Conservation (phyloP, 1,140 invertebrate species). For the Popillia japonica region DNA sequence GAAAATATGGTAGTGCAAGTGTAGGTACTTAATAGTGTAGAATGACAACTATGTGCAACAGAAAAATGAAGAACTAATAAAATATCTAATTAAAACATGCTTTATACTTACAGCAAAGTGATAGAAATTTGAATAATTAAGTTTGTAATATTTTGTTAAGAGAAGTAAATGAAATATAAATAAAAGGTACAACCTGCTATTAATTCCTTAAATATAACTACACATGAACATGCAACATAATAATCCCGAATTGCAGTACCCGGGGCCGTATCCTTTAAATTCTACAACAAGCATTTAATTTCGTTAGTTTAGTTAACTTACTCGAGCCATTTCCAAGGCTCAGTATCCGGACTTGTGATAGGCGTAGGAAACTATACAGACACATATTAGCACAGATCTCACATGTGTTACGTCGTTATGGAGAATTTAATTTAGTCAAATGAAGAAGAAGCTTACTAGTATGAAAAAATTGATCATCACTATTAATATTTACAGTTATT, state of each 20-base stretch:
- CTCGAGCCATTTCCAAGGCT: slow-evolving; percentile 87
- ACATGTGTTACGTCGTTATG: neutral
- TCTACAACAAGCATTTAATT: slow-evolving; percentile 26
- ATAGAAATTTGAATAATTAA: neutral
- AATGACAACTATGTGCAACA: slow-evolving; percentile 12
- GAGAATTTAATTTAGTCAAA: neutral
- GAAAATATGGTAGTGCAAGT: no score
- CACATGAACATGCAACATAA: neutral
- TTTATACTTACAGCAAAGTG: neutral
- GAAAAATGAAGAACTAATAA: neutral
- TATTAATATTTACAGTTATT: slow-evolving; percentile 19
- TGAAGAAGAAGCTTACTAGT: slow-evolving; percentile 21
- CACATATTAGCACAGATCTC: slow-evolving; percentile 47
- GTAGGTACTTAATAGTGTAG: neutral
- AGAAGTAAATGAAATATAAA: neutral
- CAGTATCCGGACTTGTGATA: slow-evolving; percentile 82
- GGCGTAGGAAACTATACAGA: slow-evolving; percentile 78
- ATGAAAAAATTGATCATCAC: neutral
- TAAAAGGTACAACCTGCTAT: neutral
- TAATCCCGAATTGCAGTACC: neutral
- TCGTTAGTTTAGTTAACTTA: slow-evolving; percentile 65
- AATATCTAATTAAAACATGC: neutral
- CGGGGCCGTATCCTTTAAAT: neutral
- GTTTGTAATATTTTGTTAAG: neutral
- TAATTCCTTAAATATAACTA: neutral